These are phyloP conservation scores for Leucoptera coffeella DNA, from an alignment of 2,888 invertebrate genomes.

Conservation along the genomic window DNA sequence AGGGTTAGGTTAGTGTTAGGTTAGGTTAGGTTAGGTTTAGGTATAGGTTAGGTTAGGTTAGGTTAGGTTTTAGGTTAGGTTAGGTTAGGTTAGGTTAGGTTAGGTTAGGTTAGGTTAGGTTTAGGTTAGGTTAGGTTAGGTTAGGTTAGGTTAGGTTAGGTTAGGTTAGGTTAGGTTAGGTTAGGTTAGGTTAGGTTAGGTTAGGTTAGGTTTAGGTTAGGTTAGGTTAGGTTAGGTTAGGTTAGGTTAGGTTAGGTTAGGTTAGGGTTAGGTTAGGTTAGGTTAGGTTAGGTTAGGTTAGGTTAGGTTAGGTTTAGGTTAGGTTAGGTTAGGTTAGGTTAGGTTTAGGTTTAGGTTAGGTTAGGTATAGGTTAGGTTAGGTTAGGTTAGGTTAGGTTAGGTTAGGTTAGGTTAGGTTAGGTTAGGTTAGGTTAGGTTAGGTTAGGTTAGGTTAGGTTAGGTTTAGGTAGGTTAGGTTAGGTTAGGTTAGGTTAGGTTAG, in stretches of 20 bases:
- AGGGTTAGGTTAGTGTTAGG: no score
- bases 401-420: slow-evolving; percentile 8
- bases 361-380: slow-evolving; percentile 9
- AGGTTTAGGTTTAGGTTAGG: slow-evolving; percentile 8
- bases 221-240: slow-evolving; percentile 5
- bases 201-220: slow-evolving; percentile 4
- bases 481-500: slow-evolving; percentile 7
- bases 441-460: slow-evolving; percentile 8
- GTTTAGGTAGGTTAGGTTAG: slow-evolving; percentile 9
- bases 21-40: slow-evolving; percentile 6
- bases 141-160: slow-evolving; percentile 7
- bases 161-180: slow-evolving; percentile 6
- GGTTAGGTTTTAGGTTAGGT: slow-evolving; percentile 6
- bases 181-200: slow-evolving; percentile 6
- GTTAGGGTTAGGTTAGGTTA: slow-evolving; percentile 2
- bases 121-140: slow-evolving; percentile 6
- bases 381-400: slow-evolving; percentile 9
- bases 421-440: slow-evolving; percentile 8
- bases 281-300: slow-evolving; percentile 5
- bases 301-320: slow-evolving; percentile 7
- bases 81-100: slow-evolving; percentile 4
- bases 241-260: slow-evolving; percentile 5
- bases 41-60: slow-evolving; percentile 6
- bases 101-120: slow-evolving; percentile 6
- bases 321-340: slow-evolving; percentile 9